These are phyloP conservation scores for Pao palembangensis DNA, from an alignment of 2,113 vertebrate genomes.

Conservation along the genomic window DNA sequence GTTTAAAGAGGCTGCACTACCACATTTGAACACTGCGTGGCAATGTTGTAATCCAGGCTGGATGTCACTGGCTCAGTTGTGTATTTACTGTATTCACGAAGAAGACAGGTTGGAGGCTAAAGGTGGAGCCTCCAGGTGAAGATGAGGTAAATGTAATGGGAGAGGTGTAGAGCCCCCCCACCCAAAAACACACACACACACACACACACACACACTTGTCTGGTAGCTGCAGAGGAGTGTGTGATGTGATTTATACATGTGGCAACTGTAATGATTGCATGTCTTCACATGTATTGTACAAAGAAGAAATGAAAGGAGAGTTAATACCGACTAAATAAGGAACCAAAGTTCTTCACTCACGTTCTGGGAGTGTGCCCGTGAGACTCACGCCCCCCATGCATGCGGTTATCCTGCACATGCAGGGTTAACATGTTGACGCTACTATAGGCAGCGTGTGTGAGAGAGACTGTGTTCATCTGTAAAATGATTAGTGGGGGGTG, in stretches of 20 bases:
- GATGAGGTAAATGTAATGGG: no score
- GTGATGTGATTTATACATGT: background rate
- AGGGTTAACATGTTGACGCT: no score
- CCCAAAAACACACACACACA: no score
- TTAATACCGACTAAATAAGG: no score
- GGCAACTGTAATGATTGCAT: background rate
- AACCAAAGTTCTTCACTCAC: background rate
- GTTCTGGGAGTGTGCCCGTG: background rate
- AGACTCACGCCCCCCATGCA: conserved; percentile 3
- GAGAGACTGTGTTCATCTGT: conserved; percentile 22
- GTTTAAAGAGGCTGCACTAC: conserved; percentile 52
- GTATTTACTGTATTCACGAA: no score
- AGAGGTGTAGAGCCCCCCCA: no score
- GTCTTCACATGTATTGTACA: no score
- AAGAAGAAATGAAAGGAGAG: background rate
- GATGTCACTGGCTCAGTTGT: no score
- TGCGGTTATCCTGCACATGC: background rate
- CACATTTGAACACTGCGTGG: conserved; percentile 39
- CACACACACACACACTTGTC: no score
- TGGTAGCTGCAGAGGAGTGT: background rate
- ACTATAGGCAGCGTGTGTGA: conserved; percentile 8
- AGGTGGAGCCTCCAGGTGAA: no score
- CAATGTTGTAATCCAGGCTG: conserved; percentile 45
- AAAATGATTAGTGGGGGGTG: conserved; percentile 11
- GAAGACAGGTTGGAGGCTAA: no score